Evolutionary conservation across 2,797 vertebrate genomes (phyloP).

Genomic region (Peromyscus aztecus): DNA sequence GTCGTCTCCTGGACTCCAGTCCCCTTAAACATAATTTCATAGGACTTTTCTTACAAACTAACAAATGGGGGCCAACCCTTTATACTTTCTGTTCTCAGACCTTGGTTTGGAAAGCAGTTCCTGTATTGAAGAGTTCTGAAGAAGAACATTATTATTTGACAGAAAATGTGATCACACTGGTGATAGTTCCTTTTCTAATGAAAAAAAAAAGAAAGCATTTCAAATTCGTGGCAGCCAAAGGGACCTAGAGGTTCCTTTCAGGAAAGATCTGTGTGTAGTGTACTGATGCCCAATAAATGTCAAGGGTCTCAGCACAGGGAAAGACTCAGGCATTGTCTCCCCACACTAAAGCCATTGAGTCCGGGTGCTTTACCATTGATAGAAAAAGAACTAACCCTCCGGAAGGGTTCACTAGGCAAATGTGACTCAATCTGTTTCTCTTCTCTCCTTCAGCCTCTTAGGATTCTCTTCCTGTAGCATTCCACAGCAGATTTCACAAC

Average conservation of each 20-base stretch:
- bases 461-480: neutral
- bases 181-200: slow-evolving; percentile 7
- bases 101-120: neutral
- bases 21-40: neutral
- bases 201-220: neutral
- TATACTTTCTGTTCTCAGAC: neutral
- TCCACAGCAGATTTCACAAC: accelerated
- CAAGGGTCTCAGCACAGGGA: neutral
- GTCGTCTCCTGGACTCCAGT: neutral
- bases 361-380: neutral
- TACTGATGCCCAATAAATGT: neutral
- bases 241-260: neutral
- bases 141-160: neutral
- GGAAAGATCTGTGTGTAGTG: neutral
- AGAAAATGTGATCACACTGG: neutral
- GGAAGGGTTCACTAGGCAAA: neutral
- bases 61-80: neutral
- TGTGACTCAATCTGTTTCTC: neutral
- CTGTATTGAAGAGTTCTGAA: neutral
- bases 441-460: neutral
- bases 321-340: neutral
- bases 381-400: neutral
- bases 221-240: neutral
- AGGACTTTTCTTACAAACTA: neutral
- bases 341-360: neutral